Percentiles rank a stretch among this genome's conserved stretches.
Conservation (phyloP, 2,888 invertebrate species). For the Dorcus hopei region DNA sequence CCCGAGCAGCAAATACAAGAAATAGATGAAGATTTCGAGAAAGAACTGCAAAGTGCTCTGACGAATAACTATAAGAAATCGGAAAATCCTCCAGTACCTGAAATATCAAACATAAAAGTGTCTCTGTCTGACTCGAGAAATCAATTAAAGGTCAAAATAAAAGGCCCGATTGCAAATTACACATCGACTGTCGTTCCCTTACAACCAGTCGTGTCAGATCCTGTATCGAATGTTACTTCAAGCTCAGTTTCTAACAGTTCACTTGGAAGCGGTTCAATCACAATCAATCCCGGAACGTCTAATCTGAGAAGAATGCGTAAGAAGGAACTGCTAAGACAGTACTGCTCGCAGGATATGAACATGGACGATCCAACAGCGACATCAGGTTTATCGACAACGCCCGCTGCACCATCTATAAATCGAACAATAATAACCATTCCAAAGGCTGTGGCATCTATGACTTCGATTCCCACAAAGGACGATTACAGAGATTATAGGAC, state of each 20-base stretch:
- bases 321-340: slow-evolving; percentile 81
- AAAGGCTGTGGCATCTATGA: slow-evolving; percentile 86
- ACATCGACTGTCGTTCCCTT: slow-evolving; percentile 60
- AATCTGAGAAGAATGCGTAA: slow-evolving; percentile 84
- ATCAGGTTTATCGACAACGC: slow-evolving; percentile 56
- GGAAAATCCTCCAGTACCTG: slow-evolving; percentile 49
- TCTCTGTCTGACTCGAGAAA: slow-evolving; percentile 78
- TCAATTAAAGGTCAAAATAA: slow-evolving; percentile 86
- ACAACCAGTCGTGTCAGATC: slow-evolving; percentile 53
- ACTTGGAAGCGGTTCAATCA: slow-evolving; percentile 35
- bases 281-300: slow-evolving; percentile 59
- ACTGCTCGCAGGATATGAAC: slow-evolving; percentile 81
- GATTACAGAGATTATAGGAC: slow-evolving; percentile 66
- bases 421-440: slow-evolving; percentile 79
- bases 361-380: slow-evolving; percentile 68
- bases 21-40: slow-evolving; percentile 76
- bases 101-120: slow-evolving; percentile 61
- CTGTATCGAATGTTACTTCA: slow-evolving; percentile 49
- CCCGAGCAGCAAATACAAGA: slow-evolving; percentile 65
- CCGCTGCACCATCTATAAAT: slow-evolving; percentile 57
- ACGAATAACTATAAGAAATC: slow-evolving; percentile 57
- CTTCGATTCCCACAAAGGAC: slow-evolving; percentile 80
- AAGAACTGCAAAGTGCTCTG: slow-evolving; percentile 67
- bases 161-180: slow-evolving; percentile 82
- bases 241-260: slow-evolving; percentile 51